A percentile compares a stretch with the other conserved stretches of the same genome.
phyloP scores from a whole-genome alignment of 2,797 vertebrate genomes.

The Micrastur ruficollis region DNA sequence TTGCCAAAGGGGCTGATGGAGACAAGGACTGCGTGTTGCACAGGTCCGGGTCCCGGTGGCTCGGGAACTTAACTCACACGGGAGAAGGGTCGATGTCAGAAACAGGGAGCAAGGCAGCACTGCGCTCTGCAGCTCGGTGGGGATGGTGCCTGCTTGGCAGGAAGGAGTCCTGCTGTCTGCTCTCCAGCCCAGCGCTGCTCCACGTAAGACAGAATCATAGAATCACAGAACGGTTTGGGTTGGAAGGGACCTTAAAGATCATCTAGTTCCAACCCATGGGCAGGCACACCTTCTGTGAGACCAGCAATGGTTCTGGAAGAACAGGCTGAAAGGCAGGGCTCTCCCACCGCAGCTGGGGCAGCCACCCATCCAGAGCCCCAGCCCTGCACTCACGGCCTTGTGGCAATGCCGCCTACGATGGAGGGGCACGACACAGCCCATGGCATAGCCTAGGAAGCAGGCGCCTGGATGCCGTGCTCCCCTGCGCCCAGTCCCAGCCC shows the following conservation, averaged over 20 bases:
- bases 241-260: rapidly evolving
- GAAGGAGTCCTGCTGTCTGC: neutral
- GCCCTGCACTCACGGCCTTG: neutral
- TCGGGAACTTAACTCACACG: too few species aligned
- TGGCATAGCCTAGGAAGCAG: neutral
- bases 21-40: rapidly evolving
- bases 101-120: neutral
- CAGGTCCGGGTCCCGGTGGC: neutral
- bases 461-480: too few species aligned
- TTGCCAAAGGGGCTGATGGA: neutral
- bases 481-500: too few species aligned
- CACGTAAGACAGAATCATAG: too few species aligned
- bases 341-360: neutral
- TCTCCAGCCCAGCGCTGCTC: neutral
- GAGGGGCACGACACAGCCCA: too few species aligned
- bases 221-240: too few species aligned
- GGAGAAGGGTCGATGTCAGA: neutral
- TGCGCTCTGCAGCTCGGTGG: rapidly evolving
- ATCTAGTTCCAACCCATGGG: rapidly evolving
- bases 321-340: neutral
- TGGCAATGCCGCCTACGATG: too few species aligned
- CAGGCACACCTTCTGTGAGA: neutral
- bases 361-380: neutral
- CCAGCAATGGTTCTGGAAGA: neutral
- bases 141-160: neutral